Base-by-base conservation (phyloP, 1,140 invertebrate genomes). In the Venturia canescens region DNA sequence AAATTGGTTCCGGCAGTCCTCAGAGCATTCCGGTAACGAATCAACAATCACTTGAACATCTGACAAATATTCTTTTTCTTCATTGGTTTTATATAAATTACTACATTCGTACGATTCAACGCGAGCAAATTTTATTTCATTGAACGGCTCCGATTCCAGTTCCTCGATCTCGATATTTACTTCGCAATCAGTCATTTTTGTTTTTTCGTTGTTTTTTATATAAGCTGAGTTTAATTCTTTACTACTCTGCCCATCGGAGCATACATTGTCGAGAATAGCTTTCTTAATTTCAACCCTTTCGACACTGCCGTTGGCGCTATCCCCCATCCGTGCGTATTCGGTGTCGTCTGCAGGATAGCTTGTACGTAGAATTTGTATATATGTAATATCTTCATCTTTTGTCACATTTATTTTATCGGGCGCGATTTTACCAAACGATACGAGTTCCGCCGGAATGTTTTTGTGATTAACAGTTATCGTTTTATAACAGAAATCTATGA, bases 401-500 rank as follows among this genome's bases (percentile, higher is more conserved):
- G 15, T 21, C 3, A 71, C 69, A 21, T 38, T 71, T 5, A 38
- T 7, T 18, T 31, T 13, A 6, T 71, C 69, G 31, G 31, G 3
- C 3, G 69, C 2, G 1, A 7, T 1, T 6, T n/a, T 9, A 15
- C 69, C 69, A 13, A 71, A 71, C 1, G 29, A 38, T 21, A 71
- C 34, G 1, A 71, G 21, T 16, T 34, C 13, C 6, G 7, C 5
- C 6, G n/a, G 4, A 0, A 84, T 44, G 1, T 6, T 4, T 27
- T 57, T 38, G 5, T 63, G 48, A 29, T 78, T 57, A 21, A 82
- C n/a, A 3, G 18, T 71, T 16, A 81, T n/a, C 21, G 50, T 1
- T 13, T n/a, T 11, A 16, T 78, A 21, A 2, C 15, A 26, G 82
- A 83, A 83, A 80, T 85, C 79, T n/a, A 86, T 69, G 0, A 80